Evolutionary conservation across 1,140 invertebrate species (phyloP), one percentile per base, ranked within the genome.

Genomic region (Pogonus chalceus): DNA sequence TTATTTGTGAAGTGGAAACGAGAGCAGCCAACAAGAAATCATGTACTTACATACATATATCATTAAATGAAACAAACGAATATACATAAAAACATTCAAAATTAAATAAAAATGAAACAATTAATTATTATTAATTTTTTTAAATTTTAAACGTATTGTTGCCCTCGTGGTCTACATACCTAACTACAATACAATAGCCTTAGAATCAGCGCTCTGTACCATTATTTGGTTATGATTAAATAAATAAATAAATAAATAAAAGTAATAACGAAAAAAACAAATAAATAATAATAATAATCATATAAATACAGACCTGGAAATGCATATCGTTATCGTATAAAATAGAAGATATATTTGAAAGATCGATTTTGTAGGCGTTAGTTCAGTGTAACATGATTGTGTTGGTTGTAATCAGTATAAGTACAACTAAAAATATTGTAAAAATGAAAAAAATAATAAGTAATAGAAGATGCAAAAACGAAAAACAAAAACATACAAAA

Each of bases 371-470:
- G 58, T 65, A 65, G 61, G 54, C 58, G 58, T 63, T 62, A 66
- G 62, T 62, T 65, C 60, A 60, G 63, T 66, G 64, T 67, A 67
- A 63, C 56, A 64, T 62, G 62, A 66, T 64, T 60, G 61, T 65
- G 62, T 65, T 67, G 62, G 64, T 63, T 57, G 37, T 43, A 65
- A 65, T 61, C 65, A 58, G 54, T 63, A 64, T 64, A 63, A 64
- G 61, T 65, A 61, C 62, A 65, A 65, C 56, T 56, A 52, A 58
- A 47, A 50, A 59, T 57, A 49, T 53, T 60, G 59, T 18, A 31
- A 14, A 43, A 43, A 43, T 10, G 7, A 43, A 43, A 10, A 43
- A 3, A 18, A 43, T 10, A 9, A 31, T 7, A 31, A 31, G 26
- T 12, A 43, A 18, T 43, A 43, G 18, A 16, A 43, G 18, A 43